Evolutionary conservation across 2,888 invertebrate genomes (phyloP), one percentile per base, ranked within the genome.

Genomic region (Margaritifera margaritifera): DNA sequence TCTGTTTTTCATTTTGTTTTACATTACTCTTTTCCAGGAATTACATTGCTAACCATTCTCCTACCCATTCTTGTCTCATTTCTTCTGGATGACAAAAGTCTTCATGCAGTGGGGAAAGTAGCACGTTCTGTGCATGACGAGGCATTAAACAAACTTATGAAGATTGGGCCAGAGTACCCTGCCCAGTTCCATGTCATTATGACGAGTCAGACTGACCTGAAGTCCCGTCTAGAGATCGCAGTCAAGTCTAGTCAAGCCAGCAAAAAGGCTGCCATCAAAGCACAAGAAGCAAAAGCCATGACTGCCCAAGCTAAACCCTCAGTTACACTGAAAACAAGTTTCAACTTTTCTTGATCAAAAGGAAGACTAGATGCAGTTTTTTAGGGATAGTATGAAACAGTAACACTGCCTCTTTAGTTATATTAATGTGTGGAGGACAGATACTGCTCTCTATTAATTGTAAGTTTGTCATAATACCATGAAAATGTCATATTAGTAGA

Each of bases 131-230:
- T 98, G 57, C 98, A 98, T 89, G 96, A 98, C 78, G 94, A 95
- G 83, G 95, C 96, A 75, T 92, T 99, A 80, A 94, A 95, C 80
- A 95, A 95, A 93, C 92, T 99, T 24, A 96, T 96, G 82, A 94
- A 94, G 86, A 94, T 98, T 81, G 98, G 97, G 0, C 96, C 97
- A 0, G 94, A 94, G 87, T 95, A 97, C 91, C 96, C 97, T 25
- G 94, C 95, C 93, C 96, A 98, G 89, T 98, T 98, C 90, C 96
- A 96, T 87, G 93, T 93, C 20, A 92, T 98, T 83, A 96, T 98
- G 95, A 93, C 94, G 31, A 94, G 95, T 83, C 94, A 95, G 0
- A 92, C 93, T 0, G 94, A 95, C 68, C 91, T 98, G 68, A 94
- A 96, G 76, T 92, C 92, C 64, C 94, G 95, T 89, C 90, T 99